Base-by-base conservation (phyloP, 2,113 vertebrate species). In the Hypanus sabinus region DNA sequence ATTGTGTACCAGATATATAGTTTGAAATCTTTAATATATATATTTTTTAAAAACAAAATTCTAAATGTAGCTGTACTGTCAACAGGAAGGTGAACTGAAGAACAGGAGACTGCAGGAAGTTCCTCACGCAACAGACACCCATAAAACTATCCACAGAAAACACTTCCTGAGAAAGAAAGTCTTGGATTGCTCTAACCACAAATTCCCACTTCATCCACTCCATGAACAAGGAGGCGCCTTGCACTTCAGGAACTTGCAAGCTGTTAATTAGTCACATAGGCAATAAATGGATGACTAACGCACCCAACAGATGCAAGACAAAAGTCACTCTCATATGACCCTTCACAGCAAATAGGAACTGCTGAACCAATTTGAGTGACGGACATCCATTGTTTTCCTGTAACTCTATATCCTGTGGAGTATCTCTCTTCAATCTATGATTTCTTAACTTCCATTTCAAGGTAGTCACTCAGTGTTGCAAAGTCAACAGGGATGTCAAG, bases 401-500 rank as follows among this genome's bases (percentile, higher is more conserved):
- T 60, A 60, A 30, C 16, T 16, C 22, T 57, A 22, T 27, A 57
- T 3, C 12, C 85, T 1, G 30, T 7, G 10, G 12, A n/a, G 20
- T 20, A n/a, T 68, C 12, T 6, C 60, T n/a, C 60, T 90, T 65
- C 91, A 0, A 30, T 46, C 70, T 93, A 73, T 20, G 36, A 55
- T 38, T 98, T 97, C 8, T 96, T 97, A 68, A 97, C 96, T 94
- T 98, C 98, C 46, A 97, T 99, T 95, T 98, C 98, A 94, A 99
- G 95, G 96, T 98, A 99, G 95, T 98, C 97, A 0, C 95, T 96
- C 96, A 99, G 95, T 0, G 98, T 99, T 95, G 95, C 96, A 1
- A 95, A 95, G 91, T 99, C 98, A 85, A 99, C 96, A 76, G 98
- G 98, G 94, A 99, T 98, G 20, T 97, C 3, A 95, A 99, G 96